Percentiles rank a stretch among this genome's conserved stretches.
Evolutionary conservation across 2,113 vertebrate genomes (phyloP).

Genomic region (Sturnus vulgaris): DNA sequence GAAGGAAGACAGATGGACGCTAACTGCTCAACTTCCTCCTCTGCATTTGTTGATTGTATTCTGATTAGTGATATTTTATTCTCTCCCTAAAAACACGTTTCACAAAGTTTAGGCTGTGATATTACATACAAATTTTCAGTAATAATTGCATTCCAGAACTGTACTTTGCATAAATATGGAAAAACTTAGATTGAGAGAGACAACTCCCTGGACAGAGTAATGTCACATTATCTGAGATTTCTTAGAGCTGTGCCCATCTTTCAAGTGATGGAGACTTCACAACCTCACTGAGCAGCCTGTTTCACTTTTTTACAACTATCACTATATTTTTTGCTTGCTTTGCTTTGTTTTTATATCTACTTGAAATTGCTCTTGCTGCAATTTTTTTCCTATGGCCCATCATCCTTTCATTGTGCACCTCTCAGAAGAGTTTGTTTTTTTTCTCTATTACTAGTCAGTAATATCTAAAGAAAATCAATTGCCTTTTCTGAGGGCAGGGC

Average conservation of each 20-base stretch:
- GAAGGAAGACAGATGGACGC: neutral
- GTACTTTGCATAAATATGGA: neutral
- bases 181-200: neutral
- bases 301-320: neutral
- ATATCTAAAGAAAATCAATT: neutral
- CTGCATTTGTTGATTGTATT: neutral
- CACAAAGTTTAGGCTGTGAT: neutral
- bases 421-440: neutral
- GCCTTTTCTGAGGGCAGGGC: fast-evolving
- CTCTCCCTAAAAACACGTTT: neutral
- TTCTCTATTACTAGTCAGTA: neutral
- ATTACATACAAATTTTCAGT: neutral
- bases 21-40: neutral
- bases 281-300: neutral
- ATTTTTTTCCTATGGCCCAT: neutral
- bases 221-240: neutral
- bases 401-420: neutral
- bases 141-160: neutral
- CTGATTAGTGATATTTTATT: neutral
- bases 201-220: neutral
- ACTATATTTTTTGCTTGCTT: neutral
- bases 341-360: neutral
- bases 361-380: neutral
- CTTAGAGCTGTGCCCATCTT: neutral
- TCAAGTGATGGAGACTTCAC: neutral